Percentiles rank a stretch among this genome's conserved stretches.
Evolutionary conservation across 2,113 vertebrate genomes (phyloP).

Genomic region (Hippocampus comes): DNA sequence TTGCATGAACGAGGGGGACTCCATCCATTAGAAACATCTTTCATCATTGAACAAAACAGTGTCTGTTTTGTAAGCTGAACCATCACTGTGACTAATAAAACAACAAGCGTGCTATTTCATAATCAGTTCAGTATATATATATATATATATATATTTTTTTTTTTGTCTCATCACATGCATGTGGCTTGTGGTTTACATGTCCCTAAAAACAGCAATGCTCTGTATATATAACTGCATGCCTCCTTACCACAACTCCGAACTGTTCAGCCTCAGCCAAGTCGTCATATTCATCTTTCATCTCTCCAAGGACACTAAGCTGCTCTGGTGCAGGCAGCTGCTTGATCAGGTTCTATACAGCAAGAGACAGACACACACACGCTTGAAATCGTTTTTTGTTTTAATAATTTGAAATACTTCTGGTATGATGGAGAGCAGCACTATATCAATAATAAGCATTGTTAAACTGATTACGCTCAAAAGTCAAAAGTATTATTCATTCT

Average conservation of each 20-base stretch:
- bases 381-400: background rate
- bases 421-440: background rate
- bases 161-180: slow-evolving; percentile 2
- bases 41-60: slow-evolving; percentile 33
- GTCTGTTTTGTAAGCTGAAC: slow-evolving; percentile 27
- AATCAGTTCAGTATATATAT: background rate
- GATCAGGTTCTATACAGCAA: slow-evolving; percentile 75
- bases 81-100: slow-evolving; percentile 19
- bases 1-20: slow-evolving; percentile 23
- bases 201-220: background rate
- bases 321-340: slow-evolving; percentile 79
- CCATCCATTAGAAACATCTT: slow-evolving; percentile 31
- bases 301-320: slow-evolving; percentile 73
- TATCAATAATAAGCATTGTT: background rate
- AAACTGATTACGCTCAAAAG: background rate
- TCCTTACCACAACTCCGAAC: slow-evolving; percentile 83
- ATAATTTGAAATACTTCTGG: background rate
- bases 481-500: background rate
- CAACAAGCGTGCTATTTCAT: background rate
- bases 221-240: background rate
- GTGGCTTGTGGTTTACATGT: slow-evolving; percentile 21
- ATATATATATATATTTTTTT: background rate
- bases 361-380: background rate
- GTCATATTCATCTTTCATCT: slow-evolving; percentile 82
- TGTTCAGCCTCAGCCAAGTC: slow-evolving; percentile 83